phyloP scores from a whole-genome alignment of 2,888 invertebrate species.

The Hemaris fuciformis region DNA sequence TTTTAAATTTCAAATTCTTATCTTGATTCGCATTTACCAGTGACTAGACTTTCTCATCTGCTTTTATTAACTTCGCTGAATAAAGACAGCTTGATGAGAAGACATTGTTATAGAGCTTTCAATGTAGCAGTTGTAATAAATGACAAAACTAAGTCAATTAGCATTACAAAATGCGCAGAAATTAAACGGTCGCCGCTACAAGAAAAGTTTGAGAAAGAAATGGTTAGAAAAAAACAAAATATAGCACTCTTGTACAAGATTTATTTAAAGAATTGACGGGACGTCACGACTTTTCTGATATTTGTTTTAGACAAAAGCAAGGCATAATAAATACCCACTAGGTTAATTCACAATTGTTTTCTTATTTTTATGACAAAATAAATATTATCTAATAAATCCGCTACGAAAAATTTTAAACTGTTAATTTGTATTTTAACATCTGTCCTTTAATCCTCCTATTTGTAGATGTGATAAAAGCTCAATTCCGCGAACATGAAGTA shows the following conservation, averaged over 20 bases:
- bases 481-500: background rate
- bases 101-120: background rate
- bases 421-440: too few relatives aligned
- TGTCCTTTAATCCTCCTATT: background rate
- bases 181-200: background rate
- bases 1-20: too few relatives aligned
- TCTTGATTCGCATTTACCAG: too few relatives aligned
- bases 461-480: background rate
- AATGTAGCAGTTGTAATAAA: background rate
- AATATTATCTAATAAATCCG: background rate
- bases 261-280: background rate
- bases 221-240: background rate
- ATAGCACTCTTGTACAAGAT: background rate
- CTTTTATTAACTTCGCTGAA: too few relatives aligned
- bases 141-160: background rate
- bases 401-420: too few relatives aligned
- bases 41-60: too few relatives aligned
- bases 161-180: background rate
- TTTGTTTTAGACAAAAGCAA: too few relatives aligned
- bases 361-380: background rate
- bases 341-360: too few relatives aligned
- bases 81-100: background rate
- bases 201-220: background rate
- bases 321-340: too few relatives aligned
- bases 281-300: background rate